These are phyloP conservation scores for Steinernema feltiae DNA, from an alignment of 1,140 invertebrate genomes.

Conservation along the genomic window DNA sequence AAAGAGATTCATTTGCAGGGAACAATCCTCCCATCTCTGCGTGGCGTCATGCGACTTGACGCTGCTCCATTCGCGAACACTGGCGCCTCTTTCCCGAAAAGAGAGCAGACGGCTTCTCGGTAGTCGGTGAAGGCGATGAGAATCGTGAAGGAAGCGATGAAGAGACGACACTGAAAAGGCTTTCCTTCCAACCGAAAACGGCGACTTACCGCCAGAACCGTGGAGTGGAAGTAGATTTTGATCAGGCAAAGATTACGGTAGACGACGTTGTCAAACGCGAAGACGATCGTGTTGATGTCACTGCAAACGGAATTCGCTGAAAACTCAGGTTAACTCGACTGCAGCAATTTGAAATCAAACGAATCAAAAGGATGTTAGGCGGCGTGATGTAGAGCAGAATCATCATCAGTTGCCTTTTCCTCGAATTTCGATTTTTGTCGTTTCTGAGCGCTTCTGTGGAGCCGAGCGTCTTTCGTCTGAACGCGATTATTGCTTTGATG, in stretches of 20 bases:
- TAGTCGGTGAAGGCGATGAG: not conserved
- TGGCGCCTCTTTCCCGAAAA: no score
- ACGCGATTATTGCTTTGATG: not conserved
- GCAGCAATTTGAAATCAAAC: not conserved
- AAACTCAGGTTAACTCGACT: not conserved
- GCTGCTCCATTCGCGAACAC: not conserved
- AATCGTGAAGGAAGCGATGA: not conserved
- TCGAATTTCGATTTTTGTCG: not conserved
- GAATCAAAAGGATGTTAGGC: not conserved
- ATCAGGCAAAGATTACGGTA: not conserved
- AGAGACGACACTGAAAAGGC: not conserved
- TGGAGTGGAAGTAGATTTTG: not conserved
- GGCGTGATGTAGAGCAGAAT: constrained; percentile 7
- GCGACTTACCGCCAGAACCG: not conserved
- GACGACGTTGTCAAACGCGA: not conserved
- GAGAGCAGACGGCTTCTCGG: not conserved
- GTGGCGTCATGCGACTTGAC: not conserved
- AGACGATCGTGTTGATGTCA: not conserved
- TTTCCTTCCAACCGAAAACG: not conserved
- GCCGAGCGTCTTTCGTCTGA: not conserved
- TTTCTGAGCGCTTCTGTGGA: not conserved
- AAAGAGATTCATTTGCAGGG: no score
- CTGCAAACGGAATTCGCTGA: not conserved
- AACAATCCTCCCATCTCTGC: no score
- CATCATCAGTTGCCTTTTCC: not conserved